Conservation (phyloP, 92 coral and sea anemone species). For the Heliopora coerulea region DNA sequence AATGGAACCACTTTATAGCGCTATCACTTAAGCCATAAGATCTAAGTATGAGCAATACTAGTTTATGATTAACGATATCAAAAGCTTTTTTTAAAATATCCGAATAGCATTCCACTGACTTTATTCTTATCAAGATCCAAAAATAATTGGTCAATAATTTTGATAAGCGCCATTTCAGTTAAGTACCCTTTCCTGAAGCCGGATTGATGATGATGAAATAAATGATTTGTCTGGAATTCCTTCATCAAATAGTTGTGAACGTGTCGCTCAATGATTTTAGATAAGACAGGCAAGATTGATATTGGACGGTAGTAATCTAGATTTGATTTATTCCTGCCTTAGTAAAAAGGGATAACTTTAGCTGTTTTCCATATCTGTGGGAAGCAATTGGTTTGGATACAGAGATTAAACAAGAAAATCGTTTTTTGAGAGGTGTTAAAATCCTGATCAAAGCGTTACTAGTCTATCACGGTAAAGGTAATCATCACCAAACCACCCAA, state of each 20-base stretch:
- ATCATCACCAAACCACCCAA: too few relatives aligned
- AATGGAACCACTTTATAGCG: not conserved
- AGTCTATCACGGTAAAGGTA: too few relatives aligned
- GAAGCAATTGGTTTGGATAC: not conserved
- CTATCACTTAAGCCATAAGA: not conserved
- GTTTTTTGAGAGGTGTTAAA: too few relatives aligned
- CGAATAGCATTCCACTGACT: too few relatives aligned
- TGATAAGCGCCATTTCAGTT: not conserved
- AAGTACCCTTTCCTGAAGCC: not conserved
- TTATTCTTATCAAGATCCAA: not conserved
- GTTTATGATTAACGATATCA: not conserved
- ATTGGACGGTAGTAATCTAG: not conserved
- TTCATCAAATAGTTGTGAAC: not conserved
- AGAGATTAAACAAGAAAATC: not conserved
- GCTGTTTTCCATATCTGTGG: constrained; percentile 20
- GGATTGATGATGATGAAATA: not conserved
- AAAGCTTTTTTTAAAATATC: not conserved
- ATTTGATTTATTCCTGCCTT: not conserved
- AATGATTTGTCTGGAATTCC: not conserved
- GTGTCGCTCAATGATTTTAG: constrained; percentile 10
- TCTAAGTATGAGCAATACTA: not conserved
- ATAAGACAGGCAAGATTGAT: not conserved
- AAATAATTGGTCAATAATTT: not conserved
- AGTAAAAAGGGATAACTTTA: not conserved
- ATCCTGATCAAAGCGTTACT: too few relatives aligned